Evolutionary conservation across 2,888 invertebrate genomes (phyloP).

Genomic region (Apoda limacodes): DNA sequence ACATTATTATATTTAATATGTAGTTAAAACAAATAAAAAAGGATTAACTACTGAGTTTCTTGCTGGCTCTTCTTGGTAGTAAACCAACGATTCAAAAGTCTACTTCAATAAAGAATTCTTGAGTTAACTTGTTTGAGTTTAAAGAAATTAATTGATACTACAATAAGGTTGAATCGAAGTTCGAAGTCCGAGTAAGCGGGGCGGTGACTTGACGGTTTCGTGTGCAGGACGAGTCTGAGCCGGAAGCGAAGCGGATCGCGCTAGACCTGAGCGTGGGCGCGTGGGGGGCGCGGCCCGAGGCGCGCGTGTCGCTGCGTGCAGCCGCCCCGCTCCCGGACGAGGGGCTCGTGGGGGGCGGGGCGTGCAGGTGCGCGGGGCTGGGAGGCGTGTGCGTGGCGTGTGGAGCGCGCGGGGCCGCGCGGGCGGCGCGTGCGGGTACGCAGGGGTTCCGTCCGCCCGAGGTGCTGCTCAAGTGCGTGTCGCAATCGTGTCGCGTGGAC

Average conservation of each 20-base stretch:
- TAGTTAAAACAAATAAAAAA: no score
- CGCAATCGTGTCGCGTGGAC: slow-evolving; percentile 88
- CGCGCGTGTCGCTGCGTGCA: no score
- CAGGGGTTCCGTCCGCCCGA: slow-evolving; percentile 92
- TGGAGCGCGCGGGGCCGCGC: slow-evolving; percentile 70
- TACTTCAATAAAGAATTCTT: no score
- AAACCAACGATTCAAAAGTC: no score
- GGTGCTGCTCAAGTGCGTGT: slow-evolving; percentile 74
- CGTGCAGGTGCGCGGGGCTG: slow-evolving; percentile 47
- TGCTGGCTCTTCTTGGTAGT: no score
- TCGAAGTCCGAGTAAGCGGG: no score
- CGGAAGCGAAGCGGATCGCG: slow-evolving; percentile 40
- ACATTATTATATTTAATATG: no score
- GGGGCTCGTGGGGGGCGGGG: slow-evolving; percentile 72
- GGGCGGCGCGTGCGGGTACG: slow-evolving; percentile 87
- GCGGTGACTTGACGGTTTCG: no score
- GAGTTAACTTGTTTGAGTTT: no score
- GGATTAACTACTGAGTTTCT: no score
- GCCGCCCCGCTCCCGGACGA: slow-evolving; percentile 3
- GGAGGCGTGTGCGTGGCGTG: slow-evolving; percentile 32
- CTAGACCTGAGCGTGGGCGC: slow-evolving; percentile 34
- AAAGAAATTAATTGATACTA: no score
- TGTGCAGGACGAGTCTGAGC: slow-evolving; percentile 24
- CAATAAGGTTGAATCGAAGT: no score
- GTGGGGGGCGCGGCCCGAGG: slow-evolving; percentile 5